Conservation (phyloP, 2,888 invertebrate genomes). For the Drosophila fulvimacula region DNA sequence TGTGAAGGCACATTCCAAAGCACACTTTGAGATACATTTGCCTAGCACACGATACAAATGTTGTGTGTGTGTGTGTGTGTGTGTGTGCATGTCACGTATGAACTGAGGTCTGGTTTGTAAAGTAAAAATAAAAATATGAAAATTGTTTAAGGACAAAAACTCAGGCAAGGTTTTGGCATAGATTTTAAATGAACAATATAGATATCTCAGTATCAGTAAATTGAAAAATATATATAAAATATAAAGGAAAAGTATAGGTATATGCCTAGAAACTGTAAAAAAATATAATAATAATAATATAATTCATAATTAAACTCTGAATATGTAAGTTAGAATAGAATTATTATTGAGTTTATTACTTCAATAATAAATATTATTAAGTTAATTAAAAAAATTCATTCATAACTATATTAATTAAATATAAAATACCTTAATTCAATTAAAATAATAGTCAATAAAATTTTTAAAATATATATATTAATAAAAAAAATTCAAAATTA, state of each 20-base stretch:
- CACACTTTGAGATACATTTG: conserved; percentile 68
- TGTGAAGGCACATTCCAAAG: conserved; percentile 83
- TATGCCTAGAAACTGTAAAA: no score
- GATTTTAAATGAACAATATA: not conserved
- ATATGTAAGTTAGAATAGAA: no score
- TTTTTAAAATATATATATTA: no score
- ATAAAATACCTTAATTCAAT: no score
- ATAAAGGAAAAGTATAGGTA: no score
- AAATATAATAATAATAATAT: no score
- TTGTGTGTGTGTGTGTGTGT: conserved; percentile 9
- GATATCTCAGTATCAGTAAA: not conserved
- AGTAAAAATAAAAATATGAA: conserved; percentile 6
- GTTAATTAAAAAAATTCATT: not conserved
- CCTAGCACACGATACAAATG: conserved; percentile 10
- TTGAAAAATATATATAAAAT: not conserved
- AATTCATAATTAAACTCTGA: not conserved
- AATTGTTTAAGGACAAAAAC: not conserved
- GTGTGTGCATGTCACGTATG: conserved; percentile 52
- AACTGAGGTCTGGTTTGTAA: conserved; percentile 12
- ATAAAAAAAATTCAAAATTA: not conserved
- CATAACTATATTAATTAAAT: no score
- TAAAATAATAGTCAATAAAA: not conserved
- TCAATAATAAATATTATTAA: no score
- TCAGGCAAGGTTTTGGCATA: not conserved
- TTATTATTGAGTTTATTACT: no score